Conservation (phyloP, 2,888 invertebrate species). For the Agrotis exclamationis region DNA sequence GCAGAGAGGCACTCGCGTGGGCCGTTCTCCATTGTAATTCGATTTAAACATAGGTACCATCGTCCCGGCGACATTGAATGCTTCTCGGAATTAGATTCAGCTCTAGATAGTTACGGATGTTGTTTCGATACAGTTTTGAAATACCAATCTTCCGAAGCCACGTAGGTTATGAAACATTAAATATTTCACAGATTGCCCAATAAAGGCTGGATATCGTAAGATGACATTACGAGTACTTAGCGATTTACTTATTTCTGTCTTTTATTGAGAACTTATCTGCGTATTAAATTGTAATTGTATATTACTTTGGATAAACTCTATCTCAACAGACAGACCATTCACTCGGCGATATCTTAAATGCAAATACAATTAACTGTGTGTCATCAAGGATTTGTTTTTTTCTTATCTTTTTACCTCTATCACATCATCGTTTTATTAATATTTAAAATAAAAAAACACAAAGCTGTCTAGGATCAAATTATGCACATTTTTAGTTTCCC, state of each 20-base stretch:
- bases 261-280: constrained; percentile 45
- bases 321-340: constrained; percentile 29
- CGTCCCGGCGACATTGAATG: constrained; percentile 83
- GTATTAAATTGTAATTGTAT: constrained; percentile 57
- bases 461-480: constrained; percentile 22
- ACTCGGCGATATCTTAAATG: constrained; percentile 37
- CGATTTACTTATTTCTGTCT: constrained; percentile 64
- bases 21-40: constrained; percentile 82
- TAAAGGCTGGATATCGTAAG: constrained; percentile 63
- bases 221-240: constrained; percentile 64
- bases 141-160: constrained; percentile 76
- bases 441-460: constrained; percentile 11
- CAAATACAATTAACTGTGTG: constrained; percentile 34
- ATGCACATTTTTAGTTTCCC: constrained; percentile 31
- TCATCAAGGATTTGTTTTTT: constrained; percentile 39
- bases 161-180: constrained; percentile 72
- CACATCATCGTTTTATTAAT: constrained; percentile 32
- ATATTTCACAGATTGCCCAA: constrained; percentile 69
- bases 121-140: constrained; percentile 82
- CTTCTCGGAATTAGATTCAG: constrained; percentile 83
- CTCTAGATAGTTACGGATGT: constrained; percentile 76
- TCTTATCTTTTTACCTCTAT: constrained; percentile 22
- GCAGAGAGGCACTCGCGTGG: constrained; percentile 76
- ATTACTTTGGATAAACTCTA: constrained; percentile 55
- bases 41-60: constrained; percentile 80